Evolutionary conservation across 2,888 invertebrate genomes (phyloP).

Genomic region (Aphelenchoides bicaudatus): DNA sequence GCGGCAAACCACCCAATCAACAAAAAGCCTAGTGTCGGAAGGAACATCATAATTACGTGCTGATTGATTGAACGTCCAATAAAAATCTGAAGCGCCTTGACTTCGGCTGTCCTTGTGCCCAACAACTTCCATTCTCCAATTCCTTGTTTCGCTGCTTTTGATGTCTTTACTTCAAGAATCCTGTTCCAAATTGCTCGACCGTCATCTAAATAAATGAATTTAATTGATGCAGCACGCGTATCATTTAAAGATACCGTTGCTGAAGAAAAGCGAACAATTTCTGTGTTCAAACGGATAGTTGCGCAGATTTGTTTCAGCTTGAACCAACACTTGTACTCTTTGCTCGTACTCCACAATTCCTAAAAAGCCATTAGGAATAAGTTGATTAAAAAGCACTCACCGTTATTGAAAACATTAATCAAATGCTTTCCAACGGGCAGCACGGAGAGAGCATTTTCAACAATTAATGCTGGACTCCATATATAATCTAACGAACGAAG

Average conservation of each 20-base stretch:
- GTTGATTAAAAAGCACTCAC: constrained; percentile 31
- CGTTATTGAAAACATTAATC: constrained; percentile 33
- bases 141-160: not conserved
- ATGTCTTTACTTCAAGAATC: constrained; percentile 25
- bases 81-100: constrained; percentile 10
- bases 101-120: not conserved
- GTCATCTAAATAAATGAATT: constrained; percentile 25
- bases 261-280: constrained; percentile 35
- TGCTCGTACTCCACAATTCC: not conserved
- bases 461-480: constrained; percentile 29
- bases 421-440: constrained; percentile 30
- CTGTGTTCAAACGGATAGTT: constrained; percentile 33
- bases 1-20: constrained; percentile 24
- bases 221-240: not conserved
- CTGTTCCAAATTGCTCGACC: constrained; percentile 32
- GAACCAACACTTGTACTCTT: constrained; percentile 31
- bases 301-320: constrained; percentile 28
- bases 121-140: constrained; percentile 14
- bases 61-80: constrained; percentile 22
- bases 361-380: too few species aligned
- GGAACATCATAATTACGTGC: constrained; percentile 21
- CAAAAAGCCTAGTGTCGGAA: constrained; percentile 25
- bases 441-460: constrained; percentile 35
- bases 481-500: constrained; percentile 38
- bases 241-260: constrained; percentile 26